Evolutionary conservation across 2,113 vertebrate species (phyloP).

Genomic region (Pelecanoides urinatrix): DNA sequence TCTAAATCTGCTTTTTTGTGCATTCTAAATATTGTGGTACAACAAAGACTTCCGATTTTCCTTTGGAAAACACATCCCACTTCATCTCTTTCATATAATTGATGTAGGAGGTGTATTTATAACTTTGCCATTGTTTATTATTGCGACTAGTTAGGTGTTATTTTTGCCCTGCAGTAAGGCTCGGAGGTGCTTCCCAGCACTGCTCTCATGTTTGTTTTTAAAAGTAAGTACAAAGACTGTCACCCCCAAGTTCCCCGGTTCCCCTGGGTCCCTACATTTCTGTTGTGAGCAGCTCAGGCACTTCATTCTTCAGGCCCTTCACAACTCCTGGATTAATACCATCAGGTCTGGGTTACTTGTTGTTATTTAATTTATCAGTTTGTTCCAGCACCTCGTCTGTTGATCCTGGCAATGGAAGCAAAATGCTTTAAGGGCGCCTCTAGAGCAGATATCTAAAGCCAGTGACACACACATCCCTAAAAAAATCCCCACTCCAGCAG

Average conservation of each 20-base stretch:
- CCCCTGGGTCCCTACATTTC: not conserved
- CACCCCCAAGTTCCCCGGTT: not conserved
- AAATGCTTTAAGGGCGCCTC: constrained; percentile 41
- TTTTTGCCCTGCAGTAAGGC: constrained; percentile 33
- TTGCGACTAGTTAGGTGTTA: not conserved
- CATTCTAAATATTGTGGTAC: not conserved
- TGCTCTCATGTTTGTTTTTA: not conserved
- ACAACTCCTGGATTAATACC: constrained; percentile 52
- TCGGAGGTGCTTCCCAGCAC: constrained; percentile 20
- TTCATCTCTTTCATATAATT: not conserved
- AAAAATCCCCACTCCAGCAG: constrained; percentile 2
- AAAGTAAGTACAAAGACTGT: constrained; percentile 25
- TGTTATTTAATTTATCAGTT: constrained; percentile 64
- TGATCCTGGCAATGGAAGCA: constrained; percentile 50
- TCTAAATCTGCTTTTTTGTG: not conserved
- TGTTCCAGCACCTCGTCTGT: constrained; percentile 47
- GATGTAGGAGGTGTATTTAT: not conserved
- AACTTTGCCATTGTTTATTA: constrained; percentile 21
- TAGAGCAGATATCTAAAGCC: constrained; percentile 26
- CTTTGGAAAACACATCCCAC: not conserved
- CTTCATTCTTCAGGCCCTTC: constrained; percentile 45
- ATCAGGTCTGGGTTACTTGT: constrained; percentile 41
- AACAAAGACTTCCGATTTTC: not conserved
- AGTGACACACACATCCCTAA: not conserved
- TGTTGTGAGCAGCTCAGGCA: not conserved